A percentile compares a stretch with the other conserved stretches of the same genome.
phyloP scores from a whole-genome alignment of 2,797 vertebrate species.

The Hozukius guyotensis region DNA sequence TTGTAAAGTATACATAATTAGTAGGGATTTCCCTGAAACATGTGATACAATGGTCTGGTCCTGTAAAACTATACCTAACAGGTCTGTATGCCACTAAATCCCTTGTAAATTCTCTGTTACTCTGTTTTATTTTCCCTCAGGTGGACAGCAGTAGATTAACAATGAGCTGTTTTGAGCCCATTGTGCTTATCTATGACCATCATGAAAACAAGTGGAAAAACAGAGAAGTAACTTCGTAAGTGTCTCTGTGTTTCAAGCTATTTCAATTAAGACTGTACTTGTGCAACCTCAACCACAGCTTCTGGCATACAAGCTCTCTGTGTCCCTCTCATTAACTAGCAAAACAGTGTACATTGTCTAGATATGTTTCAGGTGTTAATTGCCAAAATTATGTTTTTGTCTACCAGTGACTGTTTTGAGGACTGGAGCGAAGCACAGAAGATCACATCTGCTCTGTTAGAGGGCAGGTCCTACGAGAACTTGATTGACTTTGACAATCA shows the following conservation, averaged over 20 bases:
- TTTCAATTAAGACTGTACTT: not conserved
- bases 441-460: slow-evolving; percentile 91
- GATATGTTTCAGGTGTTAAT: not conserved
- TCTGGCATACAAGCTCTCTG: not conserved
- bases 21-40: not conserved
- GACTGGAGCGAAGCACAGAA: slow-evolving; percentile 96
- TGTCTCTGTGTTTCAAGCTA: slow-evolving; percentile 28
- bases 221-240: slow-evolving; percentile 92
- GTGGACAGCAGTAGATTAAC: slow-evolving; percentile 94
- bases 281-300: not conserved
- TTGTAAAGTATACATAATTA: not conserved
- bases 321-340: slow-evolving; percentile 3
- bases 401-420: slow-evolving; percentile 92
- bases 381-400: not conserved
- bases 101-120: not conserved
- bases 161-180: slow-evolving; percentile 90
- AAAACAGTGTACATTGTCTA: not conserved
- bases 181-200: slow-evolving; percentile 92
- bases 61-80: not conserved
- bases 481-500: slow-evolving; percentile 98
- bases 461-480: slow-evolving; percentile 91
- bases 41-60: not conserved
- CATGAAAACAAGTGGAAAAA: slow-evolving; percentile 96
- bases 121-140: slow-evolving; percentile 64
- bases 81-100: not conserved